Percentiles rank a stretch among this genome's conserved stretches.
Evolutionary conservation across 2,113 vertebrate species (phyloP).

Genomic region (Otus sunia): DNA sequence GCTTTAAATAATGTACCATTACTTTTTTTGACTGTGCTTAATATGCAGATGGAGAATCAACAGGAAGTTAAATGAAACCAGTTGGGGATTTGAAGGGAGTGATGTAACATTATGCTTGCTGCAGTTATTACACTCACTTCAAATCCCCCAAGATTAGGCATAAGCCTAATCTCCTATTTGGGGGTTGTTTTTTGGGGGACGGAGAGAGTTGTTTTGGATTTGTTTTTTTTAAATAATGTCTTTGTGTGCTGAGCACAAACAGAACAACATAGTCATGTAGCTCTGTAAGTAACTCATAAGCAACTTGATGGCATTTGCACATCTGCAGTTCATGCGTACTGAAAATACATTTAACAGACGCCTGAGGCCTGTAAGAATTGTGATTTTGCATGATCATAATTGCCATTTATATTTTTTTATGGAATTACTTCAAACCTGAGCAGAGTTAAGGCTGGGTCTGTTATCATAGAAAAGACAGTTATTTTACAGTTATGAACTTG

Average conservation of each 20-base stretch:
- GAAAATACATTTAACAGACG: not conserved
- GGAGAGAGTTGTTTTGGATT: not conserved
- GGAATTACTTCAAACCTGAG: not conserved
- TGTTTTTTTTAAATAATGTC: not conserved
- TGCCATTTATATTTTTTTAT: not conserved
- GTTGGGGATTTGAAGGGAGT: not conserved
- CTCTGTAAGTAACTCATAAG: not conserved
- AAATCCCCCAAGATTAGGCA: not conserved
- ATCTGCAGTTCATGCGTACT: not conserved
- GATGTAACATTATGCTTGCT: not conserved
- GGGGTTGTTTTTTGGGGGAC: not conserved
- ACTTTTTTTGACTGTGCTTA: not conserved
- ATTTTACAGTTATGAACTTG: not conserved
- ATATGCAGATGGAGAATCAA: not conserved
- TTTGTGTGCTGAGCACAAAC: not conserved
- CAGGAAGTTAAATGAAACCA: not conserved
- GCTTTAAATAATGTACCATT: not conserved
- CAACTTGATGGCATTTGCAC: not conserved
- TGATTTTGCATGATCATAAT: not conserved
- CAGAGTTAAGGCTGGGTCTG: not conserved
- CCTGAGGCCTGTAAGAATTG: not conserved
- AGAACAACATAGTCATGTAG: not conserved
- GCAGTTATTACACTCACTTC: not conserved
- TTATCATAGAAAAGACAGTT: not conserved
- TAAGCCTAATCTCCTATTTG: not conserved